Percentiles rank a stretch among this genome's conserved stretches.
Evolutionary conservation across 1,140 invertebrate genomes (phyloP).

Genomic region (Streblospio benedicti): DNA sequence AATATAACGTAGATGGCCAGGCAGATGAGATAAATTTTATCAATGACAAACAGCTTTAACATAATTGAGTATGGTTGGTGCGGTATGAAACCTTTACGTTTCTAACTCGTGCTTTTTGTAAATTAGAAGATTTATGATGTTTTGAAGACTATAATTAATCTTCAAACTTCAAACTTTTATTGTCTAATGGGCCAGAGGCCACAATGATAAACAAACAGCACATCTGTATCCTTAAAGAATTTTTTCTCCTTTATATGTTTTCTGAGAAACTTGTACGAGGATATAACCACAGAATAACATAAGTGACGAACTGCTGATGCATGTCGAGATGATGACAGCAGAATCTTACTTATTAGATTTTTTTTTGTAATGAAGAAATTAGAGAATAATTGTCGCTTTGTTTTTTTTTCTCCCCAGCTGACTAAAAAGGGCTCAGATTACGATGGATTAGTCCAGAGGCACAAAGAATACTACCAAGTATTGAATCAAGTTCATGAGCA

Average conservation of each 20-base stretch:
- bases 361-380: conserved; percentile 6
- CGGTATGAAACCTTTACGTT: too few relatives aligned
- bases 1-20: too few relatives aligned
- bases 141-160: too few relatives aligned
- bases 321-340: conserved; percentile 1
- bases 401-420: conserved; percentile 40
- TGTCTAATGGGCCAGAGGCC: too few relatives aligned
- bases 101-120: too few relatives aligned
- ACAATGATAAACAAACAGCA: too few relatives aligned
- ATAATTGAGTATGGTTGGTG: too few relatives aligned
- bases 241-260: not conserved
- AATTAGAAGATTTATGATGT: too few relatives aligned
- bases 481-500: conserved; percentile 59
- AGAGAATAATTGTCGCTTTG: conserved; percentile 2
- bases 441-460: conserved; percentile 63
- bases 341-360: conserved; percentile 2
- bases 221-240: not conserved
- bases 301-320: not conserved
- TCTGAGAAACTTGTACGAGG: not conserved
- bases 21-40: too few relatives aligned
- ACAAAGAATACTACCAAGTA: conserved; percentile 69
- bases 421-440: conserved; percentile 69
- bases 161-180: too few relatives aligned
- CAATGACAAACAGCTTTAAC: too few relatives aligned
- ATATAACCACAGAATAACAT: not conserved